These are phyloP conservation scores for Dicycla oo DNA, from an alignment of 2,888 invertebrate species.

Conservation along the genomic window DNA sequence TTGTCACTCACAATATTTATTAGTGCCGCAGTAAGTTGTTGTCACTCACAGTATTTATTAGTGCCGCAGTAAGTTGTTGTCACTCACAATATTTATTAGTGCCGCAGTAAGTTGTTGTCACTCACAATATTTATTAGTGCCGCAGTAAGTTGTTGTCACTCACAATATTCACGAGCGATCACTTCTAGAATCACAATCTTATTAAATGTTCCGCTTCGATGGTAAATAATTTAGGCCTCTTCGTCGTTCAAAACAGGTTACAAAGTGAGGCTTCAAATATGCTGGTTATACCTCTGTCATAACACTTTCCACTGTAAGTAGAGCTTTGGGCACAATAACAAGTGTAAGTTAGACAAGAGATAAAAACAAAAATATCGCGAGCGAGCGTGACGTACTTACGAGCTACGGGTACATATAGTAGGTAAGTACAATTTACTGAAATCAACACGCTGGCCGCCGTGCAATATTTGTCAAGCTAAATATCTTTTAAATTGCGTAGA, in stretches of 20 bases:
- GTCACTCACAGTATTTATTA: too few species aligned
- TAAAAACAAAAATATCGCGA: constrained; percentile 40
- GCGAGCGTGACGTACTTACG: constrained; percentile 14
- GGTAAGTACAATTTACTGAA: not conserved
- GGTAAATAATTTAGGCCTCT: constrained; percentile 42
- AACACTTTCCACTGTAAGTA: constrained; percentile 7
- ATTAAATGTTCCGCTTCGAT: constrained; percentile 37
- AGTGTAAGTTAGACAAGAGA: constrained; percentile 19
- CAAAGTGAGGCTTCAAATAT: constrained; percentile 31
- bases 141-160: too few species aligned
- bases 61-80: too few species aligned
- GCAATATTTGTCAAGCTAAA: not conserved
- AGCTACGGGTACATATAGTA: too few species aligned
- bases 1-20: too few species aligned
- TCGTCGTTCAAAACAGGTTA: constrained; percentile 47
- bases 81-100: too few species aligned
- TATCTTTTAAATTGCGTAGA: not conserved
- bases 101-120: too few species aligned
- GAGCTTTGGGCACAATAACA: constrained; percentile 45
- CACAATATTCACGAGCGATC: too few species aligned
- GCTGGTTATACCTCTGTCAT: not conserved
- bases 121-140: too few species aligned
- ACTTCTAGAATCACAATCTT: constrained; percentile 20
- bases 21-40: too few species aligned
- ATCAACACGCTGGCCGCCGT: not conserved